These are phyloP conservation scores for Hippoglossus hippoglossus DNA, from an alignment of 2,797 vertebrate species.

Conservation along the genomic window DNA sequence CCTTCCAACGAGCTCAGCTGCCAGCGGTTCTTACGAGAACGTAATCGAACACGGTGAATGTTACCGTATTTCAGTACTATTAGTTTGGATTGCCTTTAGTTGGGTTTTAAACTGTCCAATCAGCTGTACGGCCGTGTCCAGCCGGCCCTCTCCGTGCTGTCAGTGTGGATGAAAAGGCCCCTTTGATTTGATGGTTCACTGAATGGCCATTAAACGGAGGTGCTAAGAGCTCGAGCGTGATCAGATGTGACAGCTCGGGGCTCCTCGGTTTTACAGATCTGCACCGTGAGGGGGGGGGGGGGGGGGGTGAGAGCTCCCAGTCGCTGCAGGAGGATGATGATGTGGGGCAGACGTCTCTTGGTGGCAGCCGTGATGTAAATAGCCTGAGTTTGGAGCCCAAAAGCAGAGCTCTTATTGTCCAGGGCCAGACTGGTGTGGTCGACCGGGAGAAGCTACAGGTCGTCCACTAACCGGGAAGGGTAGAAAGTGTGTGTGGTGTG, in stretches of 20 bases:
- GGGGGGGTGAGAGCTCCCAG: slow-evolving; percentile 2
- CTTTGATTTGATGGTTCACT: slow-evolving; percentile 24
- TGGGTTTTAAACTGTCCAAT: slow-evolving; percentile 2
- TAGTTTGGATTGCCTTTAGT: too few relatives aligned
- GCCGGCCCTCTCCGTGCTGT: not conserved
- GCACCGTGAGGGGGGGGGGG: not conserved
- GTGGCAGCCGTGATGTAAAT: too few relatives aligned
- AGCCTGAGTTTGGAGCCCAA: too few relatives aligned
- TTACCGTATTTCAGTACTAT: too few relatives aligned
- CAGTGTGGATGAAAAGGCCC: slow-evolving; percentile 1
- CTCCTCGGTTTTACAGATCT: slow-evolving; percentile 19
- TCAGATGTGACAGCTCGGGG: slow-evolving; percentile 47
- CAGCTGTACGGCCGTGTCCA: slow-evolving; percentile 23
- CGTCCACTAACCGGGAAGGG: not conserved
- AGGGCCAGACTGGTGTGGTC: not conserved
- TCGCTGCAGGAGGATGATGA: not conserved
- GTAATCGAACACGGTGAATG: too few relatives aligned
- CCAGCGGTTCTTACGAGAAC: too few relatives aligned
- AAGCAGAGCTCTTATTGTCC: not conserved
- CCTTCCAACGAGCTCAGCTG: too few relatives aligned
- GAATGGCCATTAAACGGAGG: slow-evolving; percentile 29
- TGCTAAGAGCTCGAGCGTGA: slow-evolving; percentile 23
- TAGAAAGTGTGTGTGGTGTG: too few relatives aligned
- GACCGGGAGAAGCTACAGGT: not conserved
- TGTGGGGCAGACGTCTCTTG: not conserved